phyloP scores from a whole-genome alignment of 2,888 invertebrate genomes.

The Scaptomyza flava region DNA sequence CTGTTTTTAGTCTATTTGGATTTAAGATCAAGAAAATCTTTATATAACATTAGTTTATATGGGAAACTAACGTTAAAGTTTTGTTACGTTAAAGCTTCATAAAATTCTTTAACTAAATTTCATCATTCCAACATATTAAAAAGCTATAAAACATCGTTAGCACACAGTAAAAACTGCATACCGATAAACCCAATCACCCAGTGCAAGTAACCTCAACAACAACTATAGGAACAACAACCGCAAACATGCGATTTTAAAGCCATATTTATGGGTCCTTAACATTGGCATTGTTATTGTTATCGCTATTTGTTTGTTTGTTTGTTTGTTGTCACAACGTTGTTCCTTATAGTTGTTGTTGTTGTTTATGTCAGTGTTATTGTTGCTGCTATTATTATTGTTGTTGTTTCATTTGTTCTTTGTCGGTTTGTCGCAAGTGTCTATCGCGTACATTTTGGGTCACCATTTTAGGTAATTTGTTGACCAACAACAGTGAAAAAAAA shows the following conservation, averaged over 20 bases:
- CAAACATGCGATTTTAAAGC: conserved; percentile 47
- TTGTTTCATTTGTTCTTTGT: conserved; percentile 43
- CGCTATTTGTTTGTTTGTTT: conserved; percentile 43
- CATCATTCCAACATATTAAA: no score
- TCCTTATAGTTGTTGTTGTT: conserved; percentile 22
- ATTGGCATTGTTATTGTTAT: conserved; percentile 65
- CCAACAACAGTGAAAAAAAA: conserved; percentile 5
- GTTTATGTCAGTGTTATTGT: conserved; percentile 21
- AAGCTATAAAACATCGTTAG: no score
- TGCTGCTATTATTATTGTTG: conserved; percentile 40
- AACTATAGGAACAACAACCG: conserved; percentile 27
- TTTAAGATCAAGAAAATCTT: no score
- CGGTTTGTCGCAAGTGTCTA: conserved; percentile 40
- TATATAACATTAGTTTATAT: no score
- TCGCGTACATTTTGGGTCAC: conserved; percentile 34
- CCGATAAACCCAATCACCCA: neutral
- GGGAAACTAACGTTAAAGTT: no score
- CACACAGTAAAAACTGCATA: no score
- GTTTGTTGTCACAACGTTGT: conserved; percentile 29
- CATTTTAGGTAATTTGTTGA: conserved; percentile 66
- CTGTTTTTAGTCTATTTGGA: no score
- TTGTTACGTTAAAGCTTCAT: no score
- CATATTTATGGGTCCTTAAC: conserved; percentile 64
- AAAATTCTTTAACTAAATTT: no score
- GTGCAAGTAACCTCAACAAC: neutral